Base-by-base conservation (phyloP, 1,140 invertebrate genomes). In the Drosophila lowei region DNA sequence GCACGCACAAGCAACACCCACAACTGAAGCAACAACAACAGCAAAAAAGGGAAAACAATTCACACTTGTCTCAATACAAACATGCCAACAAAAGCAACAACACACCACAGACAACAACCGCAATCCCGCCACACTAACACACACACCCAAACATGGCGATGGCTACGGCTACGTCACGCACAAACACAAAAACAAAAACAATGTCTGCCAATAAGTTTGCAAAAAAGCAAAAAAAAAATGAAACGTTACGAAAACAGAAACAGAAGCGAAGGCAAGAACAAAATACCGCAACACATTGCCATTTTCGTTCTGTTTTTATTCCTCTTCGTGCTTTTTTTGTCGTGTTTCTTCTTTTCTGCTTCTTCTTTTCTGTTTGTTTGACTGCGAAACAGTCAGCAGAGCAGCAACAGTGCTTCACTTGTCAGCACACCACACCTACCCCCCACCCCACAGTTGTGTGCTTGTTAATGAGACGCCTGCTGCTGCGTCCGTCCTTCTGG, bases 1-100 rank as follows among this genome's bases (percentile, higher is more conserved):
- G 48, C 79, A 85, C 80, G 72, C 80, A 85, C 79, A 84, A 73
- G 67, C 55, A 68, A 70, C 67, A 62, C 62, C 50, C 53, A 75
- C 71, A 73, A 70, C 58, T 79, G 57, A 58, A 68, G 60, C 42
- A 71, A 28, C 28, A 55, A 54, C 41, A 67, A 67, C 67, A 77
- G 43, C 43, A 43, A 70, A 72, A 75, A 88, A 72, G 72, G 83
- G 80, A 86, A 86, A 86, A 83, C 83, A 86, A 86, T 86, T 86
- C 83, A 86, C 83, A 86, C 83, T 86, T 86, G 83, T 88, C 83
- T 83, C 83, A 86, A 86, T 86, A 88, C 80, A 88, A 88, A 83
- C 81, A 86, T 38, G 88, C 65, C 74, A 86, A 86, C 83, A 86
- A 88, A 72, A 38, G 34, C 72, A 73, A 72, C 79, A 76, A 54